Conservation (phyloP, 2,888 invertebrate species). For the Phortica magna region DNA sequence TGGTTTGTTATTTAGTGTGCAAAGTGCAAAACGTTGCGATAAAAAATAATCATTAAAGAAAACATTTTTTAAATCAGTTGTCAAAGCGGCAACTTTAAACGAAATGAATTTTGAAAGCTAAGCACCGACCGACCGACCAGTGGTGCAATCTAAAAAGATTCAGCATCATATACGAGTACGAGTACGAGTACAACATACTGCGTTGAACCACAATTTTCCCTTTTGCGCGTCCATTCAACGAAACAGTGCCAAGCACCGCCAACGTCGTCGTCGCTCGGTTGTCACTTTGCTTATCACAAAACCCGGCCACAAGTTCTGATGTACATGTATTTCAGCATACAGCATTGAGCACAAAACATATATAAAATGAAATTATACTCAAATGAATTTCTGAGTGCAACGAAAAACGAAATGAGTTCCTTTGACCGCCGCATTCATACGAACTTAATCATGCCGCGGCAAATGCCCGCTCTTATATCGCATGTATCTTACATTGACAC, state of each 20-base stretch:
- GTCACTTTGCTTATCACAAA: constrained; percentile 19
- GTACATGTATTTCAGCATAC: constrained; percentile 4
- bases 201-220: neutral
- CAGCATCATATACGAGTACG: neutral
- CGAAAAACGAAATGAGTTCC: constrained; percentile 13
- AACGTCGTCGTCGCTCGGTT: neutral
- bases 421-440: constrained; percentile 9
- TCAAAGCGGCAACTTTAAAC: constrained; percentile 30
- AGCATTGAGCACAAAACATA: constrained; percentile 9
- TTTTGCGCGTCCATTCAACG: neutral
- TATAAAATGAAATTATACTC: constrained; percentile 15
- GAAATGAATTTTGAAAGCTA: constrained; percentile 9
- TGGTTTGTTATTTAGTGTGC: neutral
- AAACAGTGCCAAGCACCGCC: constrained; percentile 16
- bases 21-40: constrained; percentile 22
- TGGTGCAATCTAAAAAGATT: neutral
- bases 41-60: constrained; percentile 25
- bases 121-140: constrained; percentile 3
- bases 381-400: constrained; percentile 6
- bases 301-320: constrained; percentile 10
- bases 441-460: constrained; percentile 19
- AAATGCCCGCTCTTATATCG: constrained; percentile 1
- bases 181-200: neutral
- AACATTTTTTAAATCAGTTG: constrained; percentile 7
- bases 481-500: neutral